Evolutionary conservation across 2,113 vertebrate genomes (phyloP).

Genomic region (Callithrix jacchus): DNA sequence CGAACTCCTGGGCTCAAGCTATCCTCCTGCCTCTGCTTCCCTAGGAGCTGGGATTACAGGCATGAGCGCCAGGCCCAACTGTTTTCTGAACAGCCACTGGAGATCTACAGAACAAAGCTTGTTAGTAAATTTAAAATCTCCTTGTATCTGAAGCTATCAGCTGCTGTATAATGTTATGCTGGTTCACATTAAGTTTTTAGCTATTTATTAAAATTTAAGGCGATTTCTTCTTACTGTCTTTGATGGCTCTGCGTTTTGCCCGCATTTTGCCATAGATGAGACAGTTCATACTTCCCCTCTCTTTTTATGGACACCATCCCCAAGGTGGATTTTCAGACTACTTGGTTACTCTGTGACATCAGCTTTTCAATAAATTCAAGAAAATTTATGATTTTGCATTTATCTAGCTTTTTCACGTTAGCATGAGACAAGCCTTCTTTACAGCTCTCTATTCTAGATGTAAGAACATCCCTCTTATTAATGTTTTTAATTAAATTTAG

Average conservation of each 20-base stretch:
- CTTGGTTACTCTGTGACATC: not conserved
- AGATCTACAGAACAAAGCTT: not conserved
- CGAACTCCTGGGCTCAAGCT: too few relatives aligned
- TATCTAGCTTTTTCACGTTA: not conserved
- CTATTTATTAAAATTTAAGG: not conserved
- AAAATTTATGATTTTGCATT: not conserved
- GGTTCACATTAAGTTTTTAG: not conserved
- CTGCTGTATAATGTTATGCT: not conserved
- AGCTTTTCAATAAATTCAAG: not conserved
- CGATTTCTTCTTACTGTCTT: not conserved
- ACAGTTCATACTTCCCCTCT: too few relatives aligned
- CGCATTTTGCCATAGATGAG: too few relatives aligned
- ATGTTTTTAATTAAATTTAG: not conserved
- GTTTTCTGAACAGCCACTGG: not conserved
- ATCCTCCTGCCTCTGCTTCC: too few relatives aligned
- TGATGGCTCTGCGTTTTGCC: not conserved
- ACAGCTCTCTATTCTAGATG: not conserved
- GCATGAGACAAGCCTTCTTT: not conserved
- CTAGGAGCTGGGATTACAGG: too few relatives aligned
- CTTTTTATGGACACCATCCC: fast-evolving
- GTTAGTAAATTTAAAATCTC: not conserved
- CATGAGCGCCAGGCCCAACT: too few relatives aligned
- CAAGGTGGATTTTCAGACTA: not conserved
- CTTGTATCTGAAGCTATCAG: not conserved
- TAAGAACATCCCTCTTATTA: not conserved